These are phyloP conservation scores for Etheostoma spectabile DNA, from an alignment of 2,113 vertebrate genomes.

Conservation along the genomic window DNA sequence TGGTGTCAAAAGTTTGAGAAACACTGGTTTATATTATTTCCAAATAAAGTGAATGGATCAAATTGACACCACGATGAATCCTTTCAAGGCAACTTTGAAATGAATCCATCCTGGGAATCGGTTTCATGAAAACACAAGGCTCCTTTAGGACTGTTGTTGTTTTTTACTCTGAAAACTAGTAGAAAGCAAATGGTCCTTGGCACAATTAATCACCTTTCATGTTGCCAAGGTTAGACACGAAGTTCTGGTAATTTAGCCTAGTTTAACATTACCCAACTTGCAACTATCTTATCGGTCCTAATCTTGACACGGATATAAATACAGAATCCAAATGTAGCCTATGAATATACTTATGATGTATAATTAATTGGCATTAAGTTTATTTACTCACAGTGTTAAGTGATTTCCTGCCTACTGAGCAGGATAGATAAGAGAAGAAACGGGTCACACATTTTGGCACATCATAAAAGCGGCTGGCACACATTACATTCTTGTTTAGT, in stretches of 20 bases:
- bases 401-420: neutral
- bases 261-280: neutral
- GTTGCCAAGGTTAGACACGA: too few relatives aligned
- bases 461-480: conserved; percentile 20
- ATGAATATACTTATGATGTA: neutral
- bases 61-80: neutral
- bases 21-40: neutral
- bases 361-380: neutral
- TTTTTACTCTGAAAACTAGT: neutral
- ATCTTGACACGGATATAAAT: neutral
- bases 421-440: neutral
- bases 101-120: neutral
- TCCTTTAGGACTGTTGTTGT: neutral
- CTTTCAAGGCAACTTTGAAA: neutral
- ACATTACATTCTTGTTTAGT: conserved; percentile 14
- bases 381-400: conserved; percentile 1
- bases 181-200: neutral
- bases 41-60: neutral
- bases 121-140: neutral
- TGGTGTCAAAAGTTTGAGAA: too few relatives aligned
- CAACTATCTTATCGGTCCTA: neutral
- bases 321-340: neutral
- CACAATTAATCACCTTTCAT: neutral
- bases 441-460: conserved; percentile 15
- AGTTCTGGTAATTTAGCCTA: neutral